Conservation (phyloP, 2,797 vertebrate species). For the Bradypodion pumilum region DNA sequence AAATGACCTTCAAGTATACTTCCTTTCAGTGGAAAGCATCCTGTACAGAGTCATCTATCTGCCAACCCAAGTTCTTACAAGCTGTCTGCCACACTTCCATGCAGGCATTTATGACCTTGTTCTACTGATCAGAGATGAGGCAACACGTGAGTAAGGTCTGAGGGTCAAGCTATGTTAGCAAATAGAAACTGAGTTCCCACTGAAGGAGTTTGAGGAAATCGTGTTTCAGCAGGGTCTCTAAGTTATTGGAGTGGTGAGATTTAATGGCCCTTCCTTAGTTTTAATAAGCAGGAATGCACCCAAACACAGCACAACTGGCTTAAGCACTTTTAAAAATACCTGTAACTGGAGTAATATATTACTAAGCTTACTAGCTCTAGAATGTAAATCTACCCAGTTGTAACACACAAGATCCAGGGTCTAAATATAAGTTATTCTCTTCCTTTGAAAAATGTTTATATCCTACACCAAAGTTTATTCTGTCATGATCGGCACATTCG, state of each 20-base stretch:
- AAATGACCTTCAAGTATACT: conserved; percentile 93
- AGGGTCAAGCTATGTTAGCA: conserved; percentile 97
- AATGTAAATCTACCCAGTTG: background rate
- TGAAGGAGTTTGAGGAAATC: conserved; percentile 97
- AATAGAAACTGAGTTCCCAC: conserved; percentile 96
- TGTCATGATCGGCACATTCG: too few relatives aligned
- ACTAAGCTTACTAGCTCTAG: background rate
- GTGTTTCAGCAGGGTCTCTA: conserved; percentile 95
- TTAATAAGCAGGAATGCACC: background rate
- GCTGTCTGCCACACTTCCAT: conserved; percentile 97
- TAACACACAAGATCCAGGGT: background rate
- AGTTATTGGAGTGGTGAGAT: conserved; percentile 96
- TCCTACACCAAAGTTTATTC: background rate
- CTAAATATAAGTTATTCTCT: background rate
- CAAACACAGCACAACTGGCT: background rate
- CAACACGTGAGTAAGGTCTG: conserved; percentile 97
- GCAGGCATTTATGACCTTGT: conserved; percentile 96
- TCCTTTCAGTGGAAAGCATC: conserved; percentile 93
- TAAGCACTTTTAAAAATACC: background rate
- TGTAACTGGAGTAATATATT: background rate
- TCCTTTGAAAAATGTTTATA: background rate
- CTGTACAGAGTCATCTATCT: conserved; percentile 94
- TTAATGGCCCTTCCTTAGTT: too few relatives aligned
- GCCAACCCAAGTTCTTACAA: conserved; percentile 94
- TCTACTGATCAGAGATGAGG: conserved; percentile 98